Base-by-base conservation (phyloP, 2,888 invertebrate genomes). In the Stenodera caucasica region DNA sequence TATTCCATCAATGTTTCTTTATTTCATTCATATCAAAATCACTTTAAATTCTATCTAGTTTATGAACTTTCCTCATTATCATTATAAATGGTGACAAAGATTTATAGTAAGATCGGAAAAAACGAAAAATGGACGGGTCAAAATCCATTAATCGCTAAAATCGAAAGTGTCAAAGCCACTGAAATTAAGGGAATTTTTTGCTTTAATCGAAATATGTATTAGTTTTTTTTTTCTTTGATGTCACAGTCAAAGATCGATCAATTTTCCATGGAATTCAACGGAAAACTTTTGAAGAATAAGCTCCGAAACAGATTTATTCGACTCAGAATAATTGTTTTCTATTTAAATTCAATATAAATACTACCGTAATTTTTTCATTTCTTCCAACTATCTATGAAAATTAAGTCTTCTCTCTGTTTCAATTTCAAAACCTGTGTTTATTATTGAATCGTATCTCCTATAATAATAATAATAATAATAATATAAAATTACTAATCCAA, bases 1-100 rank as follows among this genome's bases (percentile, higher is more conserved):
- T 5, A 6, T 40, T 54, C 57, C 53, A 45, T 63, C 49, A 29
- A 63, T 61, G 64, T 63, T 63, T 63, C 61, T 21, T 60, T 45
- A 14, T 15, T 26, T 29, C 29, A 54, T 35, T 54, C 21, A 54
- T 29, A 54, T 15, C 40, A 23, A 40, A 33, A 18, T 52, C 30
- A 52, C 52, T 45, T n/a, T 4, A 37, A 37, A 37, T 37, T 37
- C 37, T 37, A 37, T 37, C 1, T 1, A 45, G n/a, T n/a, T n/a
- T n/a, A n/a, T n/a, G n/a, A 45, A 45, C 21, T 21, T 45, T 45
- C 4, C 45, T 45, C 5, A 11, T 45, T 35, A 14, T 35, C 14
- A 35, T n/a, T n/a, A n/a, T n/a, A n/a, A 29, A 14, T 14, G 35
- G 35, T 35, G 35, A 35, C 35, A 5, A 35, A 14, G 35, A 35